Evolutionary conservation across 2,113 vertebrate species (phyloP).

Genomic region (Tragelaphus imberbis): DNA sequence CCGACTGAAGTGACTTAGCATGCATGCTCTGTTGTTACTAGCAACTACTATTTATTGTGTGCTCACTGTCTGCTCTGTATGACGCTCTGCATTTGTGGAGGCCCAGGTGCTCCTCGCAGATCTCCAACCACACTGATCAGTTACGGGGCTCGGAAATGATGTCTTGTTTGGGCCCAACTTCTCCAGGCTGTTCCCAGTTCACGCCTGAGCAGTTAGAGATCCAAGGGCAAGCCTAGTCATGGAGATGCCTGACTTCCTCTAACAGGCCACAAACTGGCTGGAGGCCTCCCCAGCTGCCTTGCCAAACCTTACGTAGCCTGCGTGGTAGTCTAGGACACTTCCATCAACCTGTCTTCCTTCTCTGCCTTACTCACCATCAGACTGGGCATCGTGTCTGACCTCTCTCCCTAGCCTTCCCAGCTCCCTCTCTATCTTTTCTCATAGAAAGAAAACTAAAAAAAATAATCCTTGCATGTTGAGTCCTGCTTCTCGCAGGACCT

Average conservation of each 20-base stretch:
- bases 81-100: no score
- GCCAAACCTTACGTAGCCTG: background rate
- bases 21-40: background rate
- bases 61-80: background rate
- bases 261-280: background rate
- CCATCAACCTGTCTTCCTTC: background rate
- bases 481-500: background rate
- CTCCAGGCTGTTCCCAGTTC: background rate
- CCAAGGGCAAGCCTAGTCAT: background rate
- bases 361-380: background rate
- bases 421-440: background rate
- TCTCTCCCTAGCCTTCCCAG: background rate
- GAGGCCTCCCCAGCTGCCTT: background rate
- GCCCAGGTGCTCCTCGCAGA: background rate
- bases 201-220: background rate
- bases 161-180: background rate
- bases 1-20: background rate
- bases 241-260: background rate
- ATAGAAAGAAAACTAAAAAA: background rate
- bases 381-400: background rate
- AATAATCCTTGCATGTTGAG: background rate
- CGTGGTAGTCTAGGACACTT: background rate
- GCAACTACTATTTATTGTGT: background rate
- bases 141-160: background rate
- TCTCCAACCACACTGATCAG: background rate